Conservation (phyloP, 2,888 invertebrate species). For the Heliconius ismenius region DNA sequence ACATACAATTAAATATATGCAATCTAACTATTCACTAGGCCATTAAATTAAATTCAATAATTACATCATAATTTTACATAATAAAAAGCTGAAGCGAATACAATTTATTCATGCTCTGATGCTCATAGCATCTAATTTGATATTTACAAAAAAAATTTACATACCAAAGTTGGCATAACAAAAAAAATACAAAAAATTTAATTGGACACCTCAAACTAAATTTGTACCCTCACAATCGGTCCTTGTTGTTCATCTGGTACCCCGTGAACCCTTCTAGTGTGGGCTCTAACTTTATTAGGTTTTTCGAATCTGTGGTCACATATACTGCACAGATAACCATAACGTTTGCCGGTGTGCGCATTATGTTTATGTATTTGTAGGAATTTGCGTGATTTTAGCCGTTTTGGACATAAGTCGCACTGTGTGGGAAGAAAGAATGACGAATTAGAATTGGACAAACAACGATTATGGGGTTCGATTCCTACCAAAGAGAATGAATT, state of each 20-base stretch:
- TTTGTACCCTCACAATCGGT: constrained; percentile 64
- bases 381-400: constrained; percentile 72
- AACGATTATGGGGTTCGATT: no score
- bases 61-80: no score
- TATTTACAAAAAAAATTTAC: background rate
- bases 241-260: constrained; percentile 63
- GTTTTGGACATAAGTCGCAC: constrained; percentile 76
- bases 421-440: constrained; percentile 48
- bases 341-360: constrained; percentile 71
- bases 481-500: no score
- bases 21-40: no score
- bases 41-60: no score
- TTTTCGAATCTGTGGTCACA: constrained; percentile 75
- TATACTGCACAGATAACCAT: constrained; percentile 68
- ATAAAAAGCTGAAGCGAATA: no score
- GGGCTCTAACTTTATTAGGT: constrained; percentile 74
- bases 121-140: no score
- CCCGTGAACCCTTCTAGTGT: constrained; percentile 68
- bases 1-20: no score
- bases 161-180: background rate
- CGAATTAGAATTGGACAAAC: background rate
- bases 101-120: no score
- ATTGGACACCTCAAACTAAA: constrained; percentile 44
- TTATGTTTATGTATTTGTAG: constrained; percentile 77
- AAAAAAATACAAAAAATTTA: background rate